Percentiles rank a stretch among this genome's conserved stretches.
Conservation (phyloP, 2,888 invertebrate species). For the Drosophila parthenogenetica region DNA sequence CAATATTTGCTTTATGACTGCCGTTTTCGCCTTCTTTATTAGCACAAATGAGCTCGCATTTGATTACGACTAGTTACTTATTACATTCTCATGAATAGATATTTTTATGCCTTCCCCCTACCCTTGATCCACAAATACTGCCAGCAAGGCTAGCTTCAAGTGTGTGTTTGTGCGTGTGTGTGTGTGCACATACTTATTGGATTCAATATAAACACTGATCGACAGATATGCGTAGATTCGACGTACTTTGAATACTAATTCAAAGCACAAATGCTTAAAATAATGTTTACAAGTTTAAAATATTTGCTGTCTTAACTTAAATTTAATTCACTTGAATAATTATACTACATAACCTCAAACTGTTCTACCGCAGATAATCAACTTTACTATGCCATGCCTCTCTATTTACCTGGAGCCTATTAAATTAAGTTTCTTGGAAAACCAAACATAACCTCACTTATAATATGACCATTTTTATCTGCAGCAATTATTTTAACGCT, state of each 20-base stretch:
- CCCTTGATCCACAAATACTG: conserved; percentile 14
- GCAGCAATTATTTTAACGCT: too few relatives aligned
- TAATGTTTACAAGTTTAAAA: conserved; percentile 17
- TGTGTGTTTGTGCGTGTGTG: not conserved
- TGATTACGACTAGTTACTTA: conserved; percentile 40
- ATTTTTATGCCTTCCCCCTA: not conserved
- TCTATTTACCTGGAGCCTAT: too few relatives aligned
- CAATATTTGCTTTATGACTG: conserved; percentile 56
- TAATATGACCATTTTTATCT: not conserved
- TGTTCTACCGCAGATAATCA: too few relatives aligned
- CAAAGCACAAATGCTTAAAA: conserved; percentile 6
- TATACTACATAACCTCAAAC: too few relatives aligned
- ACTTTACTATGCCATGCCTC: too few relatives aligned
- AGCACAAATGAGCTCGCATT: conserved; percentile 60
- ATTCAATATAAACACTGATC: conserved; percentile 54
- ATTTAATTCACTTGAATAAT: too few relatives aligned
- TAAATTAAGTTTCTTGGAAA: not conserved
- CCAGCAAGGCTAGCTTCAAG: conserved; percentile 41
- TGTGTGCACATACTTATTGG: conserved; percentile 43
- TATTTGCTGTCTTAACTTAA: not conserved
- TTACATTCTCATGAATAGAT: conserved; percentile 56
- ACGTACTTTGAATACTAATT: conserved; percentile 30
- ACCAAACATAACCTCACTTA: not conserved
- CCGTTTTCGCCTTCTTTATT: conserved; percentile 62
- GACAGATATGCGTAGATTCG: conserved; percentile 24